Evolutionary conservation across 2,113 vertebrate species (phyloP), one percentile per base, ranked within the genome.

Genomic region (Spea multiplicata): DNA sequence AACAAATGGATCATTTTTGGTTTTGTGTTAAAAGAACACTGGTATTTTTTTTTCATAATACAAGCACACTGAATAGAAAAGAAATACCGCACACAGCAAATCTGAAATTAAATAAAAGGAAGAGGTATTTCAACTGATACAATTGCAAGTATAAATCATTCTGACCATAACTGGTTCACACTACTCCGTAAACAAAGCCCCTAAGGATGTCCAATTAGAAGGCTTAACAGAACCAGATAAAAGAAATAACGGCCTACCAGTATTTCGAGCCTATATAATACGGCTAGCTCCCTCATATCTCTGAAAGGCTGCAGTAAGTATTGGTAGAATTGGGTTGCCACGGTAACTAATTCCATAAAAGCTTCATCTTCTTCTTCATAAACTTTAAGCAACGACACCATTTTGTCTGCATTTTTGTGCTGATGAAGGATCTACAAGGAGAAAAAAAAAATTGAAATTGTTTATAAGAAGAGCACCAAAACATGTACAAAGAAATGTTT

Each of bases 291-390:
- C 59, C 97, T 87, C 94, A 95, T 95, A 84, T 98, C 94, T 83
- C 97, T 92, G 75, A 99, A 97, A 0, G 97, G 97, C 86, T 96
- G 93, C 82, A 99, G 87, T 79, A 97, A 93, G 84, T 95, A 95
- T 87, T 99, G 97, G 88, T 95, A 97, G 89, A 95, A 97, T 48
- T 84, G 85, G 4, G 96, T 98, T 83, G 96, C 95, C 72, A 86
- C 84, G 44, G 93, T 93, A 82, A 95, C 94, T 79, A 99, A 84
- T 68, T 96, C 94, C 81, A 91, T 89, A 88, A 96, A 98, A 0
- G 87, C 88, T 75, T 93, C 87, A 0, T 99, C 96, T 86, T 99
- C 97, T 68, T 96, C 91, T 75, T 90, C 86, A 74, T 97, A 98
- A 83, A 97, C 89, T 81, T 89, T 84, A 86, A 95, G 92, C 84